Conservation (phyloP, 2,888 invertebrate species). For the Penaeus monodon region DNA sequence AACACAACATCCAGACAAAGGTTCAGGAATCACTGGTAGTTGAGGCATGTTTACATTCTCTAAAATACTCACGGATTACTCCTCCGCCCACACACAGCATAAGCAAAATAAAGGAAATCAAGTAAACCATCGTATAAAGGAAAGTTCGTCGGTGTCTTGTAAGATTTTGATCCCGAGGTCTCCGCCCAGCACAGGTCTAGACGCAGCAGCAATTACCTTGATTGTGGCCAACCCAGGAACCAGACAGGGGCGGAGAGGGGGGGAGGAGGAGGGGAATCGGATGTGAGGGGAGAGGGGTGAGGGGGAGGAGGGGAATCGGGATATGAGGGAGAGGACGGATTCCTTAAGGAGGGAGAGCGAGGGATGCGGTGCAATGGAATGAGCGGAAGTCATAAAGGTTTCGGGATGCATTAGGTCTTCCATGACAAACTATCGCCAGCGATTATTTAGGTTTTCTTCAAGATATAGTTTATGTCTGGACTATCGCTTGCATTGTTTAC, state of each 20-base stretch:
- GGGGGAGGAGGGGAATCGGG: not conserved
- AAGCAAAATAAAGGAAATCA: no score
- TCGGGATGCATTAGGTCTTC: no score
- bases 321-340: not conserved
- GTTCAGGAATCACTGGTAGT: no score
- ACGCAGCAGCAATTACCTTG: conserved; percentile 35
- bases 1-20: not conserved
- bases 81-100: no score
- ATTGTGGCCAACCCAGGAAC: conserved; percentile 25
- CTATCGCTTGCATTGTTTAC: no score
- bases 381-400: no score
- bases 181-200: not conserved
- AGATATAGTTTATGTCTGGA: no score
- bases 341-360: no score
- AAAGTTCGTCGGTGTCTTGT: not conserved
- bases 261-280: not conserved
- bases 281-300: not conserved
- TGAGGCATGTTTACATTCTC: no score
- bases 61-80: no score
- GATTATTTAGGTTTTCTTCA: no score
- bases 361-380: not conserved
- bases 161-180: conserved; percentile 26
- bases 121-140: not conserved
- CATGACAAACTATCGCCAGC: no score
- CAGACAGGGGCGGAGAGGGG: not conserved